Conservation (phyloP, 2,888 invertebrate species). For the Drosophila infuscata region DNA sequence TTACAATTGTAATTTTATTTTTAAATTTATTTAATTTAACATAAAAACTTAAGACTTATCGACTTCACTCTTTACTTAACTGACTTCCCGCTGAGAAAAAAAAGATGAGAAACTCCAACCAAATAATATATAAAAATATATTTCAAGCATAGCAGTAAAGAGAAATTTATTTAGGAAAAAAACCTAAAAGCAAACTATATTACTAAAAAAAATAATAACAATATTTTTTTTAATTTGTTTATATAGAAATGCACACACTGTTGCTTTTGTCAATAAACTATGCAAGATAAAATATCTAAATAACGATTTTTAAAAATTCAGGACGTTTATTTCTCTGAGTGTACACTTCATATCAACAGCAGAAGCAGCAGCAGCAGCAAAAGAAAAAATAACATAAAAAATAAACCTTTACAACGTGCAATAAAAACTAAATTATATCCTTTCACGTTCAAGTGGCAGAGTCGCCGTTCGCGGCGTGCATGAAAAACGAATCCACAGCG, state of each 20-base stretch:
- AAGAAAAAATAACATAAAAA: background rate
- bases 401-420: constrained; percentile 61
- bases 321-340: background rate
- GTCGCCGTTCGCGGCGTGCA: constrained; percentile 36
- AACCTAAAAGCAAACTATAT: fast-evolving
- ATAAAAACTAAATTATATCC: constrained; percentile 82
- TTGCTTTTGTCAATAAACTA: background rate
- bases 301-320: background rate
- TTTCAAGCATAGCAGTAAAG: background rate
- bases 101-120: background rate
- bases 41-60: background rate
- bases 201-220: background rate
- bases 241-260: background rate
- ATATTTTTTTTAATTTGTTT: background rate
- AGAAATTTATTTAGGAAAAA: background rate
- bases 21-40: background rate
- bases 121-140: background rate
- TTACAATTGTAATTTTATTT: fast-evolving
- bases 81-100: fast-evolving
- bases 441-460: constrained; percentile 74
- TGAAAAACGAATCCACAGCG: constrained; percentile 49
- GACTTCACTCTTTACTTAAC: fast-evolving
- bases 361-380: constrained; percentile 10
- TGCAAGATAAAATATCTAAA: background rate
- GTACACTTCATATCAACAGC: background rate